phyloP scores from a whole-genome alignment of 92 coral and sea anemone species.

The Actinernus sp. region DNA sequence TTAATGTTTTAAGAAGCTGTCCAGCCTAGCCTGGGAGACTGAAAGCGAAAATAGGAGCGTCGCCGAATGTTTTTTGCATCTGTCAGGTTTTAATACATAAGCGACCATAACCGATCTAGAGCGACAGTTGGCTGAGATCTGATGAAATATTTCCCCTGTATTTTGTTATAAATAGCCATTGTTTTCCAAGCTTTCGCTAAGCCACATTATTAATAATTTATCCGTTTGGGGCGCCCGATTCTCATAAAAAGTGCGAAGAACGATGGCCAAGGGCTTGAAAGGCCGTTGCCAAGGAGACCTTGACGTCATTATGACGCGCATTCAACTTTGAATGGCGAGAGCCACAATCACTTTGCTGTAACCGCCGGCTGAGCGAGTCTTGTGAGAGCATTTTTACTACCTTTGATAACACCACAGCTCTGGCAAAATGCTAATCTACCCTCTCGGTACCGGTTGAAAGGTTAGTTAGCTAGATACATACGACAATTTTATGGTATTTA shows the following conservation, averaged over 20 bases:
- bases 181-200: slow-evolving; percentile 5
- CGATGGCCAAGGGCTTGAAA: slow-evolving; percentile 4
- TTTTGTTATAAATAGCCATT: slow-evolving; percentile 1
- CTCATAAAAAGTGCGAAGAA: neutral
- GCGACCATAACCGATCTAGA: too few species aligned
- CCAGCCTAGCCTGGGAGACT: too few species aligned
- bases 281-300: slow-evolving; percentile 70
- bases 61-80: too few species aligned
- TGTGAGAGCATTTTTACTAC: slow-evolving; percentile 14
- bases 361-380: slow-evolving; percentile 17
- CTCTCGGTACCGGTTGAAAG: neutral
- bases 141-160: too few species aligned
- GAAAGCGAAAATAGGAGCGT: too few species aligned
- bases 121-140: too few species aligned
- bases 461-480: too few species aligned
- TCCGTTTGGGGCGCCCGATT: slow-evolving; percentile 17
- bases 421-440: neutral
- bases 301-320: slow-evolving; percentile 89
- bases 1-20: too few species aligned
- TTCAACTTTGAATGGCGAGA: slow-evolving; percentile 88
- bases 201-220: slow-evolving; percentile 58
- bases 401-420: neutral
- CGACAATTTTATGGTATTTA: too few species aligned
- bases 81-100: too few species aligned
- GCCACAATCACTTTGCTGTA: slow-evolving; percentile 49